Evolutionary conservation across 2,113 vertebrate species (phyloP).

Genomic region (Narcine bancroftii): DNA sequence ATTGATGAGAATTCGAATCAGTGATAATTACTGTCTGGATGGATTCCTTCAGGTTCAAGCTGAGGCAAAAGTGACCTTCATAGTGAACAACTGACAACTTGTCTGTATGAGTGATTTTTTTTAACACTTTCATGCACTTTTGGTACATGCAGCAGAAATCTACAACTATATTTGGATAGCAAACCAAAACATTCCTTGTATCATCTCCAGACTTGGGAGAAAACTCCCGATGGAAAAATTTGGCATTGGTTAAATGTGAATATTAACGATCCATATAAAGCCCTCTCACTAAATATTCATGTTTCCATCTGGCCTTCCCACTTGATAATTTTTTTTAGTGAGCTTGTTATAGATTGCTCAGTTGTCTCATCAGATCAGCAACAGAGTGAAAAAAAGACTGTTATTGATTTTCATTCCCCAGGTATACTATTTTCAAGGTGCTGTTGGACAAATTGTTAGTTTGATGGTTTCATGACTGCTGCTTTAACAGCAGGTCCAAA

Average conservation of each 20-base stretch:
- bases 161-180: neutral
- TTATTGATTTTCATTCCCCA: too few relatives aligned
- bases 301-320: neutral
- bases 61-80: neutral
- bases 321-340: neutral
- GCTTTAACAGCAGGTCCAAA: too few relatives aligned
- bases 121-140: neutral
- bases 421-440: neutral
- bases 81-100: neutral
- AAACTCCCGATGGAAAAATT: neutral
- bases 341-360: neutral
- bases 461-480: too few relatives aligned
- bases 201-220: neutral
- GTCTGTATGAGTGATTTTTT: neutral
- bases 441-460: neutral
- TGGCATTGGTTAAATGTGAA: neutral
- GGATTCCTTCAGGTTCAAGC: neutral
- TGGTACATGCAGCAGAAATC: neutral
- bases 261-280: neutral
- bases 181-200: neutral
- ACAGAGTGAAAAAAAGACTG: too few relatives aligned
- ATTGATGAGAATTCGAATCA: neutral
- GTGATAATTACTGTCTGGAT: conserved; percentile 1
- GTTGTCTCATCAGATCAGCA: too few relatives aligned
- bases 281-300: neutral